Evolutionary conservation across 1,140 invertebrate species (phyloP), one percentile per base, ranked within the genome.

Genomic region (Lucilia sericata): DNA sequence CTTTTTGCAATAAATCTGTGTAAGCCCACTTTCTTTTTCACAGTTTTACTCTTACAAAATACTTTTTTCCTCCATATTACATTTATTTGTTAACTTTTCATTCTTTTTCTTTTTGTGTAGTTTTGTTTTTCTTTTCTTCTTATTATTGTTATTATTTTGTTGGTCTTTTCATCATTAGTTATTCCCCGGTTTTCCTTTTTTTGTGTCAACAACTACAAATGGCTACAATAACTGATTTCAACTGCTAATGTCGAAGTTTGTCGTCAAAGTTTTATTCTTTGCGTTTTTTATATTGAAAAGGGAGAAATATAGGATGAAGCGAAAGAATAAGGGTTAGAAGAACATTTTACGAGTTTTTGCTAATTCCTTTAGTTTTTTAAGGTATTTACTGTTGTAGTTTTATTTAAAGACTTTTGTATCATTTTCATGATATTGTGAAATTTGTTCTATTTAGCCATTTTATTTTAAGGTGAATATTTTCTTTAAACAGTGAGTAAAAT

Each of bases 1-100:
- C 65, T 2, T 17, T 25, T 70, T n/a, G 25, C n/a, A 70, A 70
- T 19, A 70, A 70, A 70, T 70, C 65, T 70, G 2, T 19, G 21
- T 70, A 21, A 70, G 65, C 65, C n/a, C 65, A 70, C 65, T 70
- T 70, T 70, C 65, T 21, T 70, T 70, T 70, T 21, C n/a, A 70
- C 65, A 70, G 65, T 70, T 70, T 65, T 70, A 42, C 5, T 42
- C 42, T 42, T 42, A 42, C 42, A 42, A 42, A 42, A 42, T 42
- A 42, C 42, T 19, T 70, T 70, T 25, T 70, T 70, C 21, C 21
- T 70, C 25, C 19, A 8, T 21, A 2, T 70, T 25, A 70, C 65
- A 70, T 19, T 70, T 70, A 70, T 70, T 70, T 70, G 65, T 25
- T 21, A 70, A 70, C n/a, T 70, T 70, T 70, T 25, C n/a, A 8